Conservation (phyloP, 1,140 invertebrate genomes). For the Zaprionus tsacasi region DNA sequence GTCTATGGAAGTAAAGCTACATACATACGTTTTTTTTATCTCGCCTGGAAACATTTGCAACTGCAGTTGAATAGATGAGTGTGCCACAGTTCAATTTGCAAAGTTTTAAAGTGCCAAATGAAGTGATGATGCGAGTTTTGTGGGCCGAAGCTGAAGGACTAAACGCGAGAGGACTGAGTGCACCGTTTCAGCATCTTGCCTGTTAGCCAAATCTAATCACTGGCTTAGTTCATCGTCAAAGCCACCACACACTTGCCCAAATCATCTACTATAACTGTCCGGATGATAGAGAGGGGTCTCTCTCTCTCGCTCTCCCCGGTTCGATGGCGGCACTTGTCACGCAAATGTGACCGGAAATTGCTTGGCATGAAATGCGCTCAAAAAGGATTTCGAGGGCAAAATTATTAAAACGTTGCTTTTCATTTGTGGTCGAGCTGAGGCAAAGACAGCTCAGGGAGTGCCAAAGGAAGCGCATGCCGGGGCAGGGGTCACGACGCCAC, state of each 20-base stretch:
- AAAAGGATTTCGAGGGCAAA: conserved; percentile 63
- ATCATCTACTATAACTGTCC: conserved; percentile 24
- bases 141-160: not conserved
- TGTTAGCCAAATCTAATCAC: conserved; percentile 18
- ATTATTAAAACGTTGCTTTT: conserved; percentile 75
- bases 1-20: conserved; percentile 29
- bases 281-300: not conserved
- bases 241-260: conserved; percentile 42
- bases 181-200: not conserved
- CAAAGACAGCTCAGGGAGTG: conserved; percentile 43
- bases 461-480: not conserved
- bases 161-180: not conserved
- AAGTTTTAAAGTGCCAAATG: conserved; percentile 15
- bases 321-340: conserved; percentile 54
- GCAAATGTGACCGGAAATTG: conserved; percentile 74
- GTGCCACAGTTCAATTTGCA: conserved; percentile 4
- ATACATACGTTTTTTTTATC: conserved; percentile 13
- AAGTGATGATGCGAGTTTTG: conserved; percentile 4
- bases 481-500: conserved; percentile 5
- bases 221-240: conserved; percentile 31
- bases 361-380: conserved; percentile 49
- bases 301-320: too few species aligned
- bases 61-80: conserved; percentile 14
- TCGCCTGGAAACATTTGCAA: conserved; percentile 16
- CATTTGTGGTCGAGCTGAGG: conserved; percentile 50